Evolutionary conservation across 2,113 vertebrate genomes (phyloP).

Genomic region (Dolichotis patagonum): DNA sequence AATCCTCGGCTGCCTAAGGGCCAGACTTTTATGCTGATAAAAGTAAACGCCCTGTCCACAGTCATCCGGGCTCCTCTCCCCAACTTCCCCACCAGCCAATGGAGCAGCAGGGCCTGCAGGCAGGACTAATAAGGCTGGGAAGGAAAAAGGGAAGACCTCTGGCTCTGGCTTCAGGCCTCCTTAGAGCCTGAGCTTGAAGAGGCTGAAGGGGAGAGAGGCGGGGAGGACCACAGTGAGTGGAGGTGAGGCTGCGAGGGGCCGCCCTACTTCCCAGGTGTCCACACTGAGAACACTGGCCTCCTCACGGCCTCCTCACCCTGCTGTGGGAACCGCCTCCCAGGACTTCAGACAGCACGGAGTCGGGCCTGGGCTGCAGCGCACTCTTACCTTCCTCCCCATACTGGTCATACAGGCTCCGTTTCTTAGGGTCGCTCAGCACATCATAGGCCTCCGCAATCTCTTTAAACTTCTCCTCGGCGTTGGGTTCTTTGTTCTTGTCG

Average conservation of each 20-base stretch:
- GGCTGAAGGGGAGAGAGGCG: neutral
- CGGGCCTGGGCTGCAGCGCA: neutral
- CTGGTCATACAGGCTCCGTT: conserved; percentile 96
- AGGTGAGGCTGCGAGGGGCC: neutral
- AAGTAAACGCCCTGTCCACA: conserved; percentile 82
- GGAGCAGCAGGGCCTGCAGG: conserved; percentile 80
- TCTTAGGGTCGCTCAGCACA: conserved; percentile 98
- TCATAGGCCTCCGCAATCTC: conserved; percentile 98
- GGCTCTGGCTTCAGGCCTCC: conserved; percentile 29
- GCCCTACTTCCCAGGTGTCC: neutral
- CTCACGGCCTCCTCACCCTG: neutral
- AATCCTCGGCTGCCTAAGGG: conserved; percentile 78
- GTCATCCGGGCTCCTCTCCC: conserved; percentile 70
- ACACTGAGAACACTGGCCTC: neutral
- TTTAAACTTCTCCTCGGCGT: conserved; percentile 97
- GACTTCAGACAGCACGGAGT: conserved; percentile 12
- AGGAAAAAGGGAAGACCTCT: too few relatives aligned
- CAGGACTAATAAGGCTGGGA: conserved; percentile 88
- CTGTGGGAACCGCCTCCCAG: neutral
- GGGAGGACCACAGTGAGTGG: neutral
- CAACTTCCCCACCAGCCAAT: conserved; percentile 79
- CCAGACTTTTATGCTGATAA: conserved; percentile 83
- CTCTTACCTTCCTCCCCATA: conserved; percentile 98
- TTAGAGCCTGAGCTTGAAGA: conserved; percentile 40
- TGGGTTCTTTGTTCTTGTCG: conserved; percentile 98